These are phyloP conservation scores for Vannuccia rotundouncinata DNA, from an alignment of 2,888 invertebrate genomes.

Conservation along the genomic window DNA sequence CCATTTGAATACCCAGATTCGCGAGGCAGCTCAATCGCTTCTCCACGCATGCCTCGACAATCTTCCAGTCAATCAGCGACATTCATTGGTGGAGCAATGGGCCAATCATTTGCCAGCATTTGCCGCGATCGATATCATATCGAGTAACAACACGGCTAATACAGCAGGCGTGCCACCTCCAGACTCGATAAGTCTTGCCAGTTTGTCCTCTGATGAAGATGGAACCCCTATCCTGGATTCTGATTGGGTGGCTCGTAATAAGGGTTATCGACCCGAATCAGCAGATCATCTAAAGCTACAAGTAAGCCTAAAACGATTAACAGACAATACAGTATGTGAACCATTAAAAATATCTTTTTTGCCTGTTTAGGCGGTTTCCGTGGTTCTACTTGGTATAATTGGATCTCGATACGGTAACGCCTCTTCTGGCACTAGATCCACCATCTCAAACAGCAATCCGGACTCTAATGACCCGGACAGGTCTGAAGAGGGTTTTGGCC, in stretches of 20 bases:
- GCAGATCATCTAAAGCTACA: neutral
- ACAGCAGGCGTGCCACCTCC: neutral
- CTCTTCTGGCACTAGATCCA: constrained; percentile 61
- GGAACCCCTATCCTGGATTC: constrained; percentile 4
- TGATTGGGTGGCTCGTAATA: constrained; percentile 33
- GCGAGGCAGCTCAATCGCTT: constrained; percentile 92
- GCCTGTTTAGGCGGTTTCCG: constrained; percentile 90
- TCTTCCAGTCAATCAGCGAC: constrained; percentile 80
- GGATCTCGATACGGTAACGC: constrained; percentile 83
- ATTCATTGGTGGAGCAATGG: constrained; percentile 87
- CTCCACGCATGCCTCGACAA: constrained; percentile 83
- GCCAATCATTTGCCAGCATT: constrained; percentile 59
- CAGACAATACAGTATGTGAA: no score
- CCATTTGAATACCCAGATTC: constrained; percentile 59
- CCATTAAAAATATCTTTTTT: no score
- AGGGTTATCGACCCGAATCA: neutral
- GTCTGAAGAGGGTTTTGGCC: constrained; percentile 73
- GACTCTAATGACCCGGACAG: constrained; percentile 57
- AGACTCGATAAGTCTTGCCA: neutral
- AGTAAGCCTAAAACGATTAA: no score
- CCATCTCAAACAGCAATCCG: constrained; percentile 53
- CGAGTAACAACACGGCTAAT: neutral
- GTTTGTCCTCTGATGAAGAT: constrained; percentile 30
- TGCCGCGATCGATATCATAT: neutral
- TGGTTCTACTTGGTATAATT: constrained; percentile 88